phyloP scores from a whole-genome alignment of 2,113 vertebrate species.

The Mustelus asterias region DNA sequence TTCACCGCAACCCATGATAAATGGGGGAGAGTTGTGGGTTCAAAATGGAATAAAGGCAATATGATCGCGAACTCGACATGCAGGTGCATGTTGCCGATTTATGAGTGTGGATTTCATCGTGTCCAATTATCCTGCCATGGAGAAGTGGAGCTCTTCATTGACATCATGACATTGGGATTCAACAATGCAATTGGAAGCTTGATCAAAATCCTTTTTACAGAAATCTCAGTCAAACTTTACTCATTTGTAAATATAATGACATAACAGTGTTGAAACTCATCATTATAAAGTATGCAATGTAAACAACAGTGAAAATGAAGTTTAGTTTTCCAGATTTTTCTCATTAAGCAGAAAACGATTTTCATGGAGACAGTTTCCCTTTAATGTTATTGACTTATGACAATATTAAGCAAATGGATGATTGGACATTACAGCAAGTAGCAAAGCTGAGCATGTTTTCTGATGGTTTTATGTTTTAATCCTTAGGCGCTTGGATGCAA shows the following conservation, averaged over 20 bases:
- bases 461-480: constrained; percentile 38
- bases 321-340: background rate
- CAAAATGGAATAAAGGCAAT: background rate
- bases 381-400: background rate
- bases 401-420: background rate
- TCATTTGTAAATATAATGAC: background rate
- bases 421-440: background rate
- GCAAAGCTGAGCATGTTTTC: background rate
- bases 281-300: background rate
- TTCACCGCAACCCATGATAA: background rate
- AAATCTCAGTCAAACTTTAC: background rate
- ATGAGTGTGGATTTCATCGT: background rate
- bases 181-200: background rate
- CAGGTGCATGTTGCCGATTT: background rate
- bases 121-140: background rate
- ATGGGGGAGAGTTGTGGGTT: background rate
- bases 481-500: constrained; percentile 84
- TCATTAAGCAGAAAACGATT: background rate
- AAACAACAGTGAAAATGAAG: background rate
- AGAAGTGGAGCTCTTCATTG: background rate
- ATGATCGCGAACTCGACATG: background rate
- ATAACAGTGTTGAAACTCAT: background rate
- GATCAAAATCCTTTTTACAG: no score
- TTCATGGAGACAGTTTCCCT: background rate
- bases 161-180: background rate